Evolutionary conservation across 2,797 vertebrate genomes (phyloP).

Genomic region (Ficedula albicollis): DNA sequence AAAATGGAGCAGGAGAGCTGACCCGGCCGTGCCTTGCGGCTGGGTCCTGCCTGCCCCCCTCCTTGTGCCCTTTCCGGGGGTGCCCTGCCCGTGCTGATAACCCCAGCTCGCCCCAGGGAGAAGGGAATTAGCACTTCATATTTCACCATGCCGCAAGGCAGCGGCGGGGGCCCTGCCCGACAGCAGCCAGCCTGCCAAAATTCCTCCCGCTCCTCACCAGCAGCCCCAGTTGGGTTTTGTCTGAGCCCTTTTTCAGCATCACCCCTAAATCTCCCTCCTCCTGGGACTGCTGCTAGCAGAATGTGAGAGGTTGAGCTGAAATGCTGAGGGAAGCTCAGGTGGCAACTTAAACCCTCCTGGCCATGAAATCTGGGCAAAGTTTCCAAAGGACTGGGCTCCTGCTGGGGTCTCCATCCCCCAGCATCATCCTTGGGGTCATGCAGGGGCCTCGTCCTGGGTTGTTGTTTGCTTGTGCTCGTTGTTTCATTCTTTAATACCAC

Average conservation of each 20-base stretch:
- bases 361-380: background rate
- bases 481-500: background rate
- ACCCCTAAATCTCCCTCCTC: background rate
- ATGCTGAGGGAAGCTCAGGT: background rate
- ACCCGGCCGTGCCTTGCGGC: background rate
- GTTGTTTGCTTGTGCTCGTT: background rate
- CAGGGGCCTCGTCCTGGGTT: background rate
- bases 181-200: background rate
- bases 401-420: background rate
- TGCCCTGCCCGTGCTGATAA: background rate
- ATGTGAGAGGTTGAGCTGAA: background rate
- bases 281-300: background rate
- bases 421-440: accelerated
- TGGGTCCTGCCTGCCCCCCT: background rate
- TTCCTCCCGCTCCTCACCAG: background rate
- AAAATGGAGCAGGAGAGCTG: background rate
- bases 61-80: background rate
- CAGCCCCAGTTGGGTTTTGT: background rate
- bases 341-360: background rate
- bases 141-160: background rate
- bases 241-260: background rate
- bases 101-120: background rate
- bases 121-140: constrained; percentile 64
- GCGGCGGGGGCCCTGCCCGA: background rate
- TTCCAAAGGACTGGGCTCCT: background rate